Evolutionary conservation across 2,888 invertebrate species (phyloP).

Genomic region (Caenorhabditis drosophilae): DNA sequence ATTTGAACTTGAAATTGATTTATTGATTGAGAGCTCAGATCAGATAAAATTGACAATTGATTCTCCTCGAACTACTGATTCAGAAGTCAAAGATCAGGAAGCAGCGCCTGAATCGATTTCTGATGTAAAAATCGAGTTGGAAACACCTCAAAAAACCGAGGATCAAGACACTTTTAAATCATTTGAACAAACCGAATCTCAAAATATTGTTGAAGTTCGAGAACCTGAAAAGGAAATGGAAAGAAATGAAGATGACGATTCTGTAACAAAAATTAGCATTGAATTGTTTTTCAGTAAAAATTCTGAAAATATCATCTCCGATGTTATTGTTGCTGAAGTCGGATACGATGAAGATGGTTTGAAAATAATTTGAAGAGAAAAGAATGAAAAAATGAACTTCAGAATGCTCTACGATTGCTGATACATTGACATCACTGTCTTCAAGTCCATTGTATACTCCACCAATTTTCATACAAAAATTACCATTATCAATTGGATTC

Average conservation of each 20-base stretch:
- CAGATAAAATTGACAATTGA: no score
- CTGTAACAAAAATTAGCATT: slow-evolving; percentile 1
- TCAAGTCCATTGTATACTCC: slow-evolving; percentile 51
- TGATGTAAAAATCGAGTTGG: slow-evolving; percentile 11
- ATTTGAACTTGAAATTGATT: not conserved
- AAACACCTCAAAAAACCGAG: not conserved
- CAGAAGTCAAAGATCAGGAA: not conserved
- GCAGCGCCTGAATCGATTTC: slow-evolving; percentile 10
- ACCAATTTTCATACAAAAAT: slow-evolving; percentile 45
- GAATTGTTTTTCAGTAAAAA: slow-evolving; percentile 11
- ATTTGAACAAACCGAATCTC: not conserved
- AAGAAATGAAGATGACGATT: not conserved
- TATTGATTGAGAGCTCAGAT: no score
- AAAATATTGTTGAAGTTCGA: slow-evolving; percentile 5
- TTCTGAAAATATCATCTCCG: slow-evolving; percentile 38
- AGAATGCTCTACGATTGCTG: slow-evolving; percentile 59
- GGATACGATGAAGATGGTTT: slow-evolving; percentile 49
- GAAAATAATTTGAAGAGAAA: not conserved
- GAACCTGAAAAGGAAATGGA: slow-evolving; percentile 1
- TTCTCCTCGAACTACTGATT: not conserved
- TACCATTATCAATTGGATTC: slow-evolving; percentile 16
- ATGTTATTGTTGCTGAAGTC: slow-evolving; percentile 44
- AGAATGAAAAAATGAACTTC: slow-evolving; percentile 9
- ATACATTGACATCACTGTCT: slow-evolving; percentile 52
- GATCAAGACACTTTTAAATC: not conserved